Percentiles rank a stretch among this genome's conserved stretches.
phyloP scores from a whole-genome alignment of 2,113 vertebrate species.

The Gorsachius goisagi region DNA sequence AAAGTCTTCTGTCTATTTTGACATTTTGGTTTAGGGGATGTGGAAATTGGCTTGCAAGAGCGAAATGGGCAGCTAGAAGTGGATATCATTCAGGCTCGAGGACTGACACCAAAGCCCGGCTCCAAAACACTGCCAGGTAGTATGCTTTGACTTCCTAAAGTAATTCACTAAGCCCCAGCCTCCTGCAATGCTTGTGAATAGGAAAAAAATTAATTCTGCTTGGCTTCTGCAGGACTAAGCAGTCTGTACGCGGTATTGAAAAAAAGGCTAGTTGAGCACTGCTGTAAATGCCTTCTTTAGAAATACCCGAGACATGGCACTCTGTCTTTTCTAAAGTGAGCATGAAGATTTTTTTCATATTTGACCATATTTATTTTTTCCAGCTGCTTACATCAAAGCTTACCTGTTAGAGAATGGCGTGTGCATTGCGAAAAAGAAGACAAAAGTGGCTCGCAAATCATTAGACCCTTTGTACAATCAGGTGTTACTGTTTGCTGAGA shows the following conservation, averaged over 20 bases:
- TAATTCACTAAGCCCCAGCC: background rate
- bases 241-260: background rate
- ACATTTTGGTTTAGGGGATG: conserved; percentile 80
- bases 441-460: conserved; percentile 94
- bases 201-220: background rate
- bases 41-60: conserved; percentile 94
- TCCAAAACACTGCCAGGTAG: conserved; percentile 95
- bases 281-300: background rate
- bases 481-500: conserved; percentile 93
- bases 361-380: conserved; percentile 16
- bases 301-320: background rate
- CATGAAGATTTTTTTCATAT: background rate
- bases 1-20: background rate
- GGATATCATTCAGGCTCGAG: conserved; percentile 95
- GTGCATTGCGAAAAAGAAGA: conserved; percentile 98
- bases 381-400: conserved; percentile 98
- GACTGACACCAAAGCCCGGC: conserved; percentile 92
- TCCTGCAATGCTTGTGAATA: background rate
- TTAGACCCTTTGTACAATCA: conserved; percentile 97
- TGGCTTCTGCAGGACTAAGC: background rate
- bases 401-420: conserved; percentile 94
- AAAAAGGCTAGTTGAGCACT: background rate
- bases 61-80: conserved; percentile 95
- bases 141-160: background rate
- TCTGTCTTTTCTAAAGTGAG: background rate